Evolutionary conservation across 2,797 vertebrate genomes (phyloP), one percentile per base, ranked within the genome.

Genomic region (Betta splendens): DNA sequence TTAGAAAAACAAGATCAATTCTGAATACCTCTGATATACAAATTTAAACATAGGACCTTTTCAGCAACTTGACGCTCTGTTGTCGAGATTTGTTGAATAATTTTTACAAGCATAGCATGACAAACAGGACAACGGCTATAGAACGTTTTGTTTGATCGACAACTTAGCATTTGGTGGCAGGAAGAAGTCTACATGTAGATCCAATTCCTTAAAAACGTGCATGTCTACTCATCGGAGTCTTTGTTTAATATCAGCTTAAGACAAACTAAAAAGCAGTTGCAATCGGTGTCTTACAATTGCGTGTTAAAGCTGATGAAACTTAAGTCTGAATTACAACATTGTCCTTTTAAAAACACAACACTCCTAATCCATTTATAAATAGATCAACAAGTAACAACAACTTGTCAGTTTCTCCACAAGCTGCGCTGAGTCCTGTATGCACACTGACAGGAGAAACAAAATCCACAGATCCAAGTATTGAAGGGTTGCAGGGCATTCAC

Each of bases 331-430:
- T 76, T 73, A 75, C 56, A 85, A 77, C 76, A 80, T 49, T 67
- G 70, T 83, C 77, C 69, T 69, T 82, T 81, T 54, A 73, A 70
- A 35, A 36, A 84, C 69, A 81, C 70, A 70, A 81, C 78, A 86
- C 67, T 74, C 68, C 76, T 80, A 60, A 84, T 79, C 75, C 76
- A 83, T 80, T 75, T 81, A 86, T 84, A 88, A 87, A 85, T 75
- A 87, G 81, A 87, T 75, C 51, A 68, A 79, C 75, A 85, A 73
- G 71, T 72, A 73, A 85, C 76, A 60, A 79, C 25, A 16, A 63
- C 40, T 69, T 66, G 40, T 50, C 49, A 70, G 77, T 83, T 48
- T 58, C 61, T 73, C 77, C 73, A 77, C 64, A 78, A 81, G 65
- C 68, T 81, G 72, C 71, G 64, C 38, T 69, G 59, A 75, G 64